phyloP scores from a whole-genome alignment of 2,113 vertebrate genomes.

The Prinia subflava region DNA sequence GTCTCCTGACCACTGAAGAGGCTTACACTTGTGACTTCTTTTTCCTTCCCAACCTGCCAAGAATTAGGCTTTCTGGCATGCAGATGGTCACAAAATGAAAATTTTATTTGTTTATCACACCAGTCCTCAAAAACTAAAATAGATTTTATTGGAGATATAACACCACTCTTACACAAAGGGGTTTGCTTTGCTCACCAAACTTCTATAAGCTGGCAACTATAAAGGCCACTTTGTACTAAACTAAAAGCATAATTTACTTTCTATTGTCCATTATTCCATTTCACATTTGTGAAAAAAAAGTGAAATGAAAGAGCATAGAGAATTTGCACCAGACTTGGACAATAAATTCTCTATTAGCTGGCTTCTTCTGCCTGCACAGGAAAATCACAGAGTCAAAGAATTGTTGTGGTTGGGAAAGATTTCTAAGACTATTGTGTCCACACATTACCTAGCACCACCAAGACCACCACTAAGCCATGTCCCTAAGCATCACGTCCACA shows the following conservation, averaged over 20 bases:
- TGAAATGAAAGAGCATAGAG: background rate
- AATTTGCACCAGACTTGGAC: background rate
- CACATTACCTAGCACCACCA: background rate
- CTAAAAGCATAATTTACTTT: background rate
- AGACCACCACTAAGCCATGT: background rate
- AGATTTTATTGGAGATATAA: background rate
- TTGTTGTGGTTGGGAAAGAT: background rate
- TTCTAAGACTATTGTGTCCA: background rate
- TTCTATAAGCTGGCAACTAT: background rate
- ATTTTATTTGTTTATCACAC: background rate
- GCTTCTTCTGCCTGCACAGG: background rate
- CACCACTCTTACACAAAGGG: background rate
- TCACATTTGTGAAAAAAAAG: background rate
- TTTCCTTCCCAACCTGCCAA: background rate
- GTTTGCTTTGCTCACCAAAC: background rate
- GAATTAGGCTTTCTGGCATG: background rate
- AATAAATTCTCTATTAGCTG: background rate
- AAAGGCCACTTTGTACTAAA: background rate
- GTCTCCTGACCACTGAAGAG: background rate
- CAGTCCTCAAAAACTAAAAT: background rate
- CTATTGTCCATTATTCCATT: background rate
- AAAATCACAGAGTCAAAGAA: background rate
- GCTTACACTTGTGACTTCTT: background rate
- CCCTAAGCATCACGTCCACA: background rate
- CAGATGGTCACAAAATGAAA: background rate